These are phyloP conservation scores for Microdon myrmicae DNA, from an alignment of 2,888 invertebrate genomes.

Conservation along the genomic window DNA sequence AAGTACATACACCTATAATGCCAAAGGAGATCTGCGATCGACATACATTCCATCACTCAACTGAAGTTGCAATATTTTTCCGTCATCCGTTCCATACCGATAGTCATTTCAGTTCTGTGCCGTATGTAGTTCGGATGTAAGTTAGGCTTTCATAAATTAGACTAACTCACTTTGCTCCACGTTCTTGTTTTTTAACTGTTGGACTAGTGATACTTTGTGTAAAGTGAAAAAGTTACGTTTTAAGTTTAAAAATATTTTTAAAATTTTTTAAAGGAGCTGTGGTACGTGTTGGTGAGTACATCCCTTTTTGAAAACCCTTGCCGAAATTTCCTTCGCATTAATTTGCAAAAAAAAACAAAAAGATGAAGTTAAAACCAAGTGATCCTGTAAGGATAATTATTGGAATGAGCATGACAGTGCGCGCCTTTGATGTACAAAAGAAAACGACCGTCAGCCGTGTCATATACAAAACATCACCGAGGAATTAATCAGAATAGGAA, in stretches of 20 bases:
- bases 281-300: slow-evolving; percentile 30
- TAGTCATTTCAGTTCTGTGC: slow-evolving; percentile 23
- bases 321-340: too few species aligned
- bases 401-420: slow-evolving; percentile 13
- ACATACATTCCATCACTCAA: slow-evolving; percentile 24
- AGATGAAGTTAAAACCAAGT: too few species aligned
- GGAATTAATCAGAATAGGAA: slow-evolving; percentile 12
- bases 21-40: slow-evolving; percentile 8
- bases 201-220: not conserved
- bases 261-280: not conserved
- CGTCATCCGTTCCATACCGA: slow-evolving; percentile 2
- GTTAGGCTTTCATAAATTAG: not conserved
- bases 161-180: too few species aligned
- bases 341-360: too few species aligned
- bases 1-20: not conserved
- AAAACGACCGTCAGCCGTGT: slow-evolving; percentile 12
- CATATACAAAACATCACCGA: slow-evolving; percentile 15
- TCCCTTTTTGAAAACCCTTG: slow-evolving; percentile 13
- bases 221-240: not conserved
- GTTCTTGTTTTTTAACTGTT: too few species aligned
- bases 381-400: slow-evolving; percentile 2
- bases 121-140: slow-evolving; percentile 21
- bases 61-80: slow-evolving; percentile 9
- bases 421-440: slow-evolving; percentile 27
- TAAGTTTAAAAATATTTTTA: not conserved